Percentiles rank a stretch among this genome's conserved stretches.
phyloP scores from a whole-genome alignment of 2,113 vertebrate genomes.

The Psammodynastes pulverulentus region DNA sequence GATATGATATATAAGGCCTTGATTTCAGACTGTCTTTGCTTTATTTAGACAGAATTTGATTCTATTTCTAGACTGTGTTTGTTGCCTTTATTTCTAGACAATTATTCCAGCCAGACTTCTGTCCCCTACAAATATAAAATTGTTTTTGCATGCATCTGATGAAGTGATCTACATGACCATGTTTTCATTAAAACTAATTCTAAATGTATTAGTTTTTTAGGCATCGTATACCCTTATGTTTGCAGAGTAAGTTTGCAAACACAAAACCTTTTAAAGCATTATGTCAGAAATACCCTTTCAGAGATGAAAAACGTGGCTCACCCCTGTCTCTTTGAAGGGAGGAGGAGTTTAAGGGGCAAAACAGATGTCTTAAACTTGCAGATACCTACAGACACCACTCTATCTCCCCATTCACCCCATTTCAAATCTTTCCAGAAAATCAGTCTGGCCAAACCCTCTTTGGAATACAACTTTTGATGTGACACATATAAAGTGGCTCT shows the following conservation, averaged over 20 bases:
- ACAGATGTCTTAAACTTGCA: background rate
- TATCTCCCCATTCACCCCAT: background rate
- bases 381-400: background rate
- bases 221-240: background rate
- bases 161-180: background rate
- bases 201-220: background rate
- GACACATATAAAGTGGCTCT: background rate
- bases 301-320: background rate
- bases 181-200: background rate
- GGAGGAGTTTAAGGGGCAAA: background rate
- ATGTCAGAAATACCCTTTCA: background rate
- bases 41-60: background rate
- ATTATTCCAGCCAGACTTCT: background rate
- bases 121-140: background rate
- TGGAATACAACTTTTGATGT: background rate
- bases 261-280: background rate
- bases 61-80: background rate
- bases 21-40: background rate
- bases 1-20: background rate
- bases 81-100: background rate
- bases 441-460: background rate
- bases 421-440: background rate
- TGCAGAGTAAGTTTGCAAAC: background rate
- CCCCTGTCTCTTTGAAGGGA: background rate
- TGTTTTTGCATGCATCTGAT: background rate